Evolutionary conservation across 2,113 vertebrate species (phyloP).

Genomic region (Rhegmatorhina hoffmannsi): DNA sequence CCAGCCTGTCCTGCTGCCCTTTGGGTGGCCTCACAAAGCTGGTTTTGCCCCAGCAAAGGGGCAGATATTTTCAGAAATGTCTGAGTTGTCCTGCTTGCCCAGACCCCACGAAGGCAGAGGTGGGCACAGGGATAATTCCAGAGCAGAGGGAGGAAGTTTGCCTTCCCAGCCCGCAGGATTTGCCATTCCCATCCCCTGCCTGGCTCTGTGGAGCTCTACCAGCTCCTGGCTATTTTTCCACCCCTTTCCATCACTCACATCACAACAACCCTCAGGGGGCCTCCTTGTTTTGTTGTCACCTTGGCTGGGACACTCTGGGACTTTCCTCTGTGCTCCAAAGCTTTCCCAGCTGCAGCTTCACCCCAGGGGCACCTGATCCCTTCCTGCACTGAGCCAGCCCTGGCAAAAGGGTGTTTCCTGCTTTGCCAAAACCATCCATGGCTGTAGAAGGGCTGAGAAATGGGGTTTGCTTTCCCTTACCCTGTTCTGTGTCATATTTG

Average conservation of each 20-base stretch:
- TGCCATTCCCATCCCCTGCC: background rate
- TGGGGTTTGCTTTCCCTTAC: background rate
- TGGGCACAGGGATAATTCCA: accelerated
- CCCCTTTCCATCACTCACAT: background rate
- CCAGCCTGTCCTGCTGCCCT: background rate
- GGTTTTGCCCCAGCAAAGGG: accelerated
- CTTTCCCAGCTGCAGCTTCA: background rate
- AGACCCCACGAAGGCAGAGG: background rate
- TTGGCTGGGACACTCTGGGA: background rate
- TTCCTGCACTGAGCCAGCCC: background rate
- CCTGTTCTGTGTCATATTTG: accelerated
- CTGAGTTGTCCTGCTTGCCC: accelerated
- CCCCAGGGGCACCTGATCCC: background rate
- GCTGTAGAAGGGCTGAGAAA: background rate
- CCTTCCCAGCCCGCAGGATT: background rate
- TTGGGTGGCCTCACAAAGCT: background rate
- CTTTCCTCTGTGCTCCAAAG: accelerated
- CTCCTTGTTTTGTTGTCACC: background rate
- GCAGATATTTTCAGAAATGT: background rate
- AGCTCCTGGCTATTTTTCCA: background rate
- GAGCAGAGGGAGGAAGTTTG: background rate
- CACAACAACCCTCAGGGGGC: background rate
- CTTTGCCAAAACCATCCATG: background rate
- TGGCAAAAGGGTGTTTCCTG: background rate
- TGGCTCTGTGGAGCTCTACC: accelerated